A percentile compares a stretch with the other conserved stretches of the same genome.
phyloP scores from a whole-genome alignment of 1,140 invertebrate genomes.

The Lordiphosa collinella region DNA sequence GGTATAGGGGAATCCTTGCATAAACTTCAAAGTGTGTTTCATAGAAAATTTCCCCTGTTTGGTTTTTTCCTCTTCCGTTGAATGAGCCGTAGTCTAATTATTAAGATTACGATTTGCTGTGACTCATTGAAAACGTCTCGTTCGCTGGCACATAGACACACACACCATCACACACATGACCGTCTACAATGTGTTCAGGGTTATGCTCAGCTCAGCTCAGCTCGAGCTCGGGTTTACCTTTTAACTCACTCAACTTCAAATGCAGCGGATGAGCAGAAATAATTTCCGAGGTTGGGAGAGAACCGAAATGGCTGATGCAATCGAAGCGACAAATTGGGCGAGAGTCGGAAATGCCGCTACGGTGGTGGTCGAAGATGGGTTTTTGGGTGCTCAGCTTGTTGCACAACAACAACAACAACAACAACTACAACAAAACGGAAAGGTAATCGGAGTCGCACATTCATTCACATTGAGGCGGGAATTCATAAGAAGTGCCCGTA shows the following conservation, averaged over 20 bases:
- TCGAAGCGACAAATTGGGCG: slow-evolving; percentile 49
- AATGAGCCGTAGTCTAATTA: slow-evolving; percentile 5
- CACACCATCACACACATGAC: neutral
- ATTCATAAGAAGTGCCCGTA: neutral
- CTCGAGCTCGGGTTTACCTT: slow-evolving; percentile 26
- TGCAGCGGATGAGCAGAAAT: neutral
- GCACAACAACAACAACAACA: slow-evolving; percentile 59
- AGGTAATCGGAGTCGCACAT: slow-evolving; percentile 39
- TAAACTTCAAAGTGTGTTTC: too few species aligned
- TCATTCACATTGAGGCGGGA: neutral
- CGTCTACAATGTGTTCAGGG: slow-evolving; percentile 31
- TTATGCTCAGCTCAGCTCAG: slow-evolving; percentile 39
- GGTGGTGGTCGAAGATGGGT: slow-evolving; percentile 24
- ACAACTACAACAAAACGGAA: neutral
- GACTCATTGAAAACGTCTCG: slow-evolving; percentile 9
- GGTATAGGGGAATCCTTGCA: too few species aligned
- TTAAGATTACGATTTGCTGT: neutral
- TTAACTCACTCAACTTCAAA: slow-evolving; percentile 21
- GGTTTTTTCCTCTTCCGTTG: neutral
- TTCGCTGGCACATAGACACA: neutral
- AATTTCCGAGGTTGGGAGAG: neutral
- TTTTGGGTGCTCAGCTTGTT: slow-evolving; percentile 35
- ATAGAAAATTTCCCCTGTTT: too few species aligned
- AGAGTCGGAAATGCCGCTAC: slow-evolving; percentile 30
- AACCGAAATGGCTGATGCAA: slow-evolving; percentile 66